Base-by-base conservation (phyloP, 2,888 invertebrate genomes). In the Callyntrura guangdongensis region DNA sequence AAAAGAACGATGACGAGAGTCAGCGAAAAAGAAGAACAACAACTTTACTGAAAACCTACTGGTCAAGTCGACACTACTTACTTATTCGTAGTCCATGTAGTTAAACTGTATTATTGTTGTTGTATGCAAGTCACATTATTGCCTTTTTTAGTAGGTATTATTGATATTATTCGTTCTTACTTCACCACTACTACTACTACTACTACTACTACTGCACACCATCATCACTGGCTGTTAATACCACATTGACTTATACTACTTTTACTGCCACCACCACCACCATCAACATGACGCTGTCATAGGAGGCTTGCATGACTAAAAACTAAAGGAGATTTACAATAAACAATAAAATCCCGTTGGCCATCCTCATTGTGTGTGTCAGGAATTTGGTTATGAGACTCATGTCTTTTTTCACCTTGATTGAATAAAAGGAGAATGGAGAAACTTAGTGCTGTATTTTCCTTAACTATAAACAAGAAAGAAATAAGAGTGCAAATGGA, bases 301-400 rank as follows among this genome's bases (percentile, higher is more conserved):
- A 25, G 79, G 77, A 72, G 61, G 27, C 56, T 79, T 89, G 89
- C 85, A 89, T 89, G 89, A 89, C 84, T 74, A 82, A 90, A n/a
- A 90, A 86, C 86, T 90, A 86, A 83, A 89, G 84, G 85, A 85
- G 89, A 86, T 89, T 83, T 85, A 92, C 84, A 90, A 92, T 90
- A 88, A 90, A 88, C 92, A 92, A 90, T 90, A 87, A 90, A 92
- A 87, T 92, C 90, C 90, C 92, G 92, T 92, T 92, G 84, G 77
- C 36, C 79, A 86, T 86, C 83, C 90, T 92, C 86, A 90, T 90
- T 92, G 90, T 89, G 86, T 89, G 81, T 83, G 84, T 86, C 82
- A 90, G 82, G 87, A 92, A 90, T 92, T 92, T 84, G 90, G 90
- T 90, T 90, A 90, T 90, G 87, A 89, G 85, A 49, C 59, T 79